These are phyloP conservation scores for Tenthredo livida DNA, from an alignment of 2,888 invertebrate species.

Conservation along the genomic window DNA sequence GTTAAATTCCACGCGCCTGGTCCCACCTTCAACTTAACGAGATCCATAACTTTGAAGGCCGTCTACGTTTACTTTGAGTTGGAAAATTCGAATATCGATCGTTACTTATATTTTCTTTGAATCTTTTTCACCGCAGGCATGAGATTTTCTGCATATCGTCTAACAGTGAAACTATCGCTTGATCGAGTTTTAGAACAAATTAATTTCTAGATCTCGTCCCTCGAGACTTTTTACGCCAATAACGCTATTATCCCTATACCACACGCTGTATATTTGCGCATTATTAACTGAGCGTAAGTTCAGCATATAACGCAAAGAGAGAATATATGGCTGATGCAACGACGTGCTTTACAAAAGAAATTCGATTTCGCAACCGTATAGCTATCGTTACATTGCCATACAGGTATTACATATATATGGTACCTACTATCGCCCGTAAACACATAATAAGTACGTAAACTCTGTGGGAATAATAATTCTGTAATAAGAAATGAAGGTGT, in stretches of 20 bases:
- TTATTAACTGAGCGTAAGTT: conserved; percentile 3
- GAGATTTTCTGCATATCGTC: background rate
- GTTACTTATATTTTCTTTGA: background rate
- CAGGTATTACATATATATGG: background rate
- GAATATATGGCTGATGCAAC: conserved; percentile 40
- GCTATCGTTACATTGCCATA: conserved; percentile 11
- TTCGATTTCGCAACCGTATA: conserved; percentile 21
- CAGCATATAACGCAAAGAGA: conserved; percentile 13
- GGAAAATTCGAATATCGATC: conserved; percentile 8
- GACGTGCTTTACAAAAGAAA: conserved; percentile 42
- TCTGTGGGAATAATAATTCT: conserved; percentile 29
- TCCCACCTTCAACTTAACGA: conserved; percentile 26
- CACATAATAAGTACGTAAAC: conserved; percentile 14
- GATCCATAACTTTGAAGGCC: conserved; percentile 2
- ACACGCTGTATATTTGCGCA: conserved; percentile 3
- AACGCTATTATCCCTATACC: background rate
- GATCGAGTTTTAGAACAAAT: background rate
- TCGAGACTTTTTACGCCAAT: background rate
- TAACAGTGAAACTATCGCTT: background rate
- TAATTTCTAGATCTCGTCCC: background rate
- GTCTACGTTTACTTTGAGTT: background rate
- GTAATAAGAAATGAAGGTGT: conserved; percentile 1
- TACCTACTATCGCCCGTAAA: conserved; percentile 20
- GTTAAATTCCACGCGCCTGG: conserved; percentile 43
- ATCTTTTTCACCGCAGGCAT: background rate